Evolutionary conservation across 2,888 invertebrate species (phyloP), one percentile per base, ranked within the genome.

Genomic region (Drosophila mimica): DNA sequence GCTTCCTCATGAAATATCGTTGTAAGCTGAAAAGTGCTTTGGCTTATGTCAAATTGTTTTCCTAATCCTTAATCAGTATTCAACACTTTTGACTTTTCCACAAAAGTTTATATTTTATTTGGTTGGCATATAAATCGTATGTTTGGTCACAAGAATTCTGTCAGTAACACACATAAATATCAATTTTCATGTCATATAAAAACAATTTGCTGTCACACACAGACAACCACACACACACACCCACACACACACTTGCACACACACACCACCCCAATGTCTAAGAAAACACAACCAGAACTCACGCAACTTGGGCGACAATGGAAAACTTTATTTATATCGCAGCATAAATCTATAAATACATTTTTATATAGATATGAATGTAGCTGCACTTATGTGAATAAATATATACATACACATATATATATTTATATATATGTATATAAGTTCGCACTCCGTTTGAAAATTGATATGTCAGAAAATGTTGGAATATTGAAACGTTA

Each of bases 401-500:
- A n/a, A 43, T 43, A 9, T 17, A 15, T 20, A 64, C 31, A 34
- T 65, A 52, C 33, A 67, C 38, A 62, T 65, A 36, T 36, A 36
- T 25, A 25, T 25, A 25, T 15, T n/a, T 11, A 57, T 62, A 28
- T 48, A 28, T 25, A 25, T 65, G 57, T 70, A 59, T 77, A 76
- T 64, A 57, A 70, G 52, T 58, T 76, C 57, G 53, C 73, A 76
- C 65, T 70, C 72, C 69, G 85, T 80, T 79, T 79, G 83, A 88
- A 84, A 84, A 84, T 90, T 83, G 87, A 90, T 85, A 90, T 84
- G 84, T 89, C 84, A 88, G 86, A 85, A 85, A 76, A 82, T 76
- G 90, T 88, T 89, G 74, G 88, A 89, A 88, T 84, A 84, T 85
- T 86, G 85, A 87, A 90, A 82, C 70, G 91, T 89, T 89, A 89